Evolutionary conservation across 1,140 invertebrate genomes (phyloP).

Genomic region (Polypedilum vanderplanki): DNA sequence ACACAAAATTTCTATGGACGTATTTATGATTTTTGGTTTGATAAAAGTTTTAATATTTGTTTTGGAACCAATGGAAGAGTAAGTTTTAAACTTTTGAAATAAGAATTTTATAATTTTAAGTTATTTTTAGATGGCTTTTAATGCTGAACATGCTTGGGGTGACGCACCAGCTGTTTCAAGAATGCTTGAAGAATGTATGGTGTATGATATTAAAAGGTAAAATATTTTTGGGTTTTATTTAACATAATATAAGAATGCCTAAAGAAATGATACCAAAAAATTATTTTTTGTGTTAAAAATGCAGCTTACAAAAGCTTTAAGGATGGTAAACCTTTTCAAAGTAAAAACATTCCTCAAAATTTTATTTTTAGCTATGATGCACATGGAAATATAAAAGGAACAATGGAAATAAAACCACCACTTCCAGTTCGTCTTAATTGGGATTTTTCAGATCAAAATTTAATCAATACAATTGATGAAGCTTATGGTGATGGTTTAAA

Average conservation of each 20-base stretch:
- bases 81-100: not conserved
- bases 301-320: too few species aligned
- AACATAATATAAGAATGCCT: too few species aligned
- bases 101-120: too few species aligned
- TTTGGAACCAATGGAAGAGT: slow-evolving; percentile 78
- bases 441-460: slow-evolving; percentile 2
- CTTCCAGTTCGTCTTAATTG: not conserved
- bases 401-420: not conserved
- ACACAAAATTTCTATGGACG: slow-evolving; percentile 82
- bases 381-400: not conserved
- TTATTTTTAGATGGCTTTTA: not conserved
- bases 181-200: not conserved
- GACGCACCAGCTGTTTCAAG: not conserved
- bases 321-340: too few species aligned
- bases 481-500: not conserved
- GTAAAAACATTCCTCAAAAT: not conserved
- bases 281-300: too few species aligned
- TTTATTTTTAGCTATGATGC: not conserved
- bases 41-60: slow-evolving; percentile 92
- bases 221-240: too few species aligned
- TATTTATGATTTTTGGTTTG: slow-evolving; percentile 92
- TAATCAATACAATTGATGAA: not conserved
- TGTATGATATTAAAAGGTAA: not conserved
- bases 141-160: not conserved
- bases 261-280: too few species aligned